Evolutionary conservation across 2,888 invertebrate genomes (phyloP).

Genomic region (Himalopsyche kuldschensis): DNA sequence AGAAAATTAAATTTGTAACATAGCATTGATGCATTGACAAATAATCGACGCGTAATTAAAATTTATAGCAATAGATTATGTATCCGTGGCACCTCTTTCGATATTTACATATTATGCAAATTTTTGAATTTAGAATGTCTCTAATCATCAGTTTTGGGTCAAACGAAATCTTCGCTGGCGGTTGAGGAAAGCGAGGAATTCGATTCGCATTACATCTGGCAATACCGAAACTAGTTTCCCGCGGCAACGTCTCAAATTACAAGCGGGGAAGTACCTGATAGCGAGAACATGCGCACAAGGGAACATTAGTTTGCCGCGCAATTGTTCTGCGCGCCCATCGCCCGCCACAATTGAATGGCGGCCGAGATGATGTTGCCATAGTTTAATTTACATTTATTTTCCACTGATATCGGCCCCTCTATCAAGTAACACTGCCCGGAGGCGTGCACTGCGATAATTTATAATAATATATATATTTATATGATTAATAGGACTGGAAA

Average conservation of each 20-base stretch:
- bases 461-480: background rate
- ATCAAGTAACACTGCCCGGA: background rate
- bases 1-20: background rate
- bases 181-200: background rate
- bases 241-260: constrained; percentile 5
- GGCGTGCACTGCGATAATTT: constrained; percentile 1
- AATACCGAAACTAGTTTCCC: background rate
- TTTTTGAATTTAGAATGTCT: background rate
- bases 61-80: background rate
- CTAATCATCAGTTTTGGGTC: background rate
- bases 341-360: background rate
- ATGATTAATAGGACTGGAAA: background rate
- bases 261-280: background rate
- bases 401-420: background rate
- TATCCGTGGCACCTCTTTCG: background rate
- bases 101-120: background rate
- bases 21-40: background rate
- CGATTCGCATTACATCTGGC: background rate
- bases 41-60: background rate
- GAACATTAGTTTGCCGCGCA: constrained; percentile 3
- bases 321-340: constrained; percentile 1
- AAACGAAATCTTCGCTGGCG: background rate
- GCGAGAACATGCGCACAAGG: background rate
- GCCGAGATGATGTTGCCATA: background rate
- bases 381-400: constrained; percentile 7